Percentiles rank a stretch among this genome's conserved stretches.
Evolutionary conservation across 2,888 invertebrate genomes (phyloP).

Genomic region (Selenia dentaria): DNA sequence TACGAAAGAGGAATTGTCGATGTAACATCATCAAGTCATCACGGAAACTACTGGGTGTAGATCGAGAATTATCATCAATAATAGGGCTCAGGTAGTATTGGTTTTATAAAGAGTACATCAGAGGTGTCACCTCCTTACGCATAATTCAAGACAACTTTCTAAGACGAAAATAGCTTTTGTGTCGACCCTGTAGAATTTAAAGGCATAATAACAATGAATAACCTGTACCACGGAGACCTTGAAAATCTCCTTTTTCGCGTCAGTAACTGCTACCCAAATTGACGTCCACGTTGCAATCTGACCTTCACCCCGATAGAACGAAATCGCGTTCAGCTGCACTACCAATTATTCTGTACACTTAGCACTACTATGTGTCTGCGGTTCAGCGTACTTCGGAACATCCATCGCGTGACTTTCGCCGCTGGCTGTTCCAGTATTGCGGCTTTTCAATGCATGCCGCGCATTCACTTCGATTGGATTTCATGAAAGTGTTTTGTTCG

Average conservation of each 20-base stretch:
- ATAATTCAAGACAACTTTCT: too few species aligned
- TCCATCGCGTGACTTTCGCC: slow-evolving; percentile 31
- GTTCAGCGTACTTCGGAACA: neutral
- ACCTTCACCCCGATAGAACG: slow-evolving; percentile 25
- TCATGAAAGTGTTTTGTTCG: slow-evolving; percentile 20
- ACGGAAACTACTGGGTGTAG: too few species aligned
- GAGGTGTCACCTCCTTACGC: too few species aligned
- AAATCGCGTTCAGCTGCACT: slow-evolving; percentile 8
- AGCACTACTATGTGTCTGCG: neutral
- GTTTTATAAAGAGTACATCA: too few species aligned
- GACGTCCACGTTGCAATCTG: slow-evolving; percentile 5
- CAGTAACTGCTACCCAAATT: neutral
- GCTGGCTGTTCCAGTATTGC: slow-evolving; percentile 14
- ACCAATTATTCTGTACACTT: neutral
- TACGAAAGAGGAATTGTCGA: too few species aligned
- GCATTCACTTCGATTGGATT: slow-evolving; percentile 14
- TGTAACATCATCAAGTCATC: too few species aligned
- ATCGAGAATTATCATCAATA: too few species aligned
- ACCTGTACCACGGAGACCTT: neutral
- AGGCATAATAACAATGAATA: too few species aligned
- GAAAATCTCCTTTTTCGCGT: neutral
- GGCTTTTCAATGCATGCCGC: slow-evolving; percentile 28
- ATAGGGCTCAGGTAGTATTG: too few species aligned
- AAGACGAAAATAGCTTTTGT: too few species aligned
- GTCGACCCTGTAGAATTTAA: too few species aligned